Percentiles rank a stretch among this genome's conserved stretches.
Evolutionary conservation across 1,140 invertebrate genomes (phyloP).

Genomic region (Rhopalosiphum maidis): DNA sequence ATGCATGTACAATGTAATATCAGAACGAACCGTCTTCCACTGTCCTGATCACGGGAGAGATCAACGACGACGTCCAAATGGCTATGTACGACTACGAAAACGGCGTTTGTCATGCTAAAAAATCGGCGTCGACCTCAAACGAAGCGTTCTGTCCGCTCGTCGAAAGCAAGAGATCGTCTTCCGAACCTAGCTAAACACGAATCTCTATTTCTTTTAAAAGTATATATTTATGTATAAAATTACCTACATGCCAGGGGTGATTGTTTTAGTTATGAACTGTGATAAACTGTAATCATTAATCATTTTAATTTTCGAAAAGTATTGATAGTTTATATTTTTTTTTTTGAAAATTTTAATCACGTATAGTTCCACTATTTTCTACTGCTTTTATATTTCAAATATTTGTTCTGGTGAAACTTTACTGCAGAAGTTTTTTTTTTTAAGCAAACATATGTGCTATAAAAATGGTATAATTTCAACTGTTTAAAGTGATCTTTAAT

Average conservation of each 20-base stretch:
- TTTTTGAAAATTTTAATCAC: too few species aligned
- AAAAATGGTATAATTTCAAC: too few species aligned
- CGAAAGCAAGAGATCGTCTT: not conserved
- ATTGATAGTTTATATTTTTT: too few species aligned
- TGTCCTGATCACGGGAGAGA: not conserved
- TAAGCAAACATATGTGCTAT: too few species aligned
- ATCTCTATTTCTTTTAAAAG: not conserved
- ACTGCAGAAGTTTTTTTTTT: too few species aligned
- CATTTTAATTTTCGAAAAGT: too few species aligned
- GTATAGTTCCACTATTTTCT: too few species aligned
- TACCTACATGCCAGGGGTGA: not conserved
- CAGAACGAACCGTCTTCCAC: not conserved
- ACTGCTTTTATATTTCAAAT: too few species aligned
- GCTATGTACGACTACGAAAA: not conserved
- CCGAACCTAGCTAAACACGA: not conserved
- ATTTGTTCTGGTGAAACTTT: too few species aligned
- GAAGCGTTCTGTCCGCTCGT: not conserved
- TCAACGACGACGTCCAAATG: not conserved
- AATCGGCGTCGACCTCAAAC: not conserved
- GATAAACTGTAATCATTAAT: too few species aligned
- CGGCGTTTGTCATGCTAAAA: not conserved
- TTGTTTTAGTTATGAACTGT: too few species aligned
- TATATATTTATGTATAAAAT: not conserved
- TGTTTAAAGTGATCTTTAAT: too few species aligned
- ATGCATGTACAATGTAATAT: not conserved